Base-by-base conservation (phyloP, 2,888 invertebrate genomes). In the Heterodera filipjevi region DNA sequence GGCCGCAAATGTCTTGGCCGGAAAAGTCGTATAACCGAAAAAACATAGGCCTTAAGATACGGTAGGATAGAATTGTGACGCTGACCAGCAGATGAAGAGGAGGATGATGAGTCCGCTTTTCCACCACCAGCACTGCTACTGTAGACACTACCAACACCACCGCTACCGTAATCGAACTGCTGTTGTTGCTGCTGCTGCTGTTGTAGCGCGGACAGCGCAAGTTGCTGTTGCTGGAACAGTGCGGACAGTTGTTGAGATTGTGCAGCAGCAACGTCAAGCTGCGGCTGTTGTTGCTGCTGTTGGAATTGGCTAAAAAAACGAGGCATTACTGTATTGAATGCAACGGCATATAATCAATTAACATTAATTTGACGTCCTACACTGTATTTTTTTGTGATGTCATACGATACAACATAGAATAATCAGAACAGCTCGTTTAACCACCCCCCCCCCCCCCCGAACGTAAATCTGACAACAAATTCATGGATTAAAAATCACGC, bases 231-330 rank as follows among this genome's bases (percentile, higher is more conserved):
- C 32, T 85, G 83, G 12, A 77, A 30, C 68, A 75, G 68, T 66
- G 66, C 70, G 33, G 71, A 39, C 53, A 59, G 76, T 39, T 66
- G 76, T n/a, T 46, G 49, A 12, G 70, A 71, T n/a, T 83, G 76
- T 49, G 71, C 75, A 39, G 77, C 53, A 46, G 82, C 81, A 22
- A 78, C 71, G 27, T 76, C 49, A 64, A 78, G 81, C 39, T 82
- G 82, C 27, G 81, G 82, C 76, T 82, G 83, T 14, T 83, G 76
- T 35, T 82, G 82, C 66, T 82, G 84, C 64, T 84, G 82, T 59
- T 85, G 83, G 8, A 71, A 66, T 73, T 79, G 79, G 44, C 75
- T 75, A 27, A 53, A 75, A 64, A 75, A 2, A 32, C 3, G 19
- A 5, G 6, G 3, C 16, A 30, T 33, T n/a, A 22, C 30, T 3